These are phyloP conservation scores for Melipona bicolor DNA, from an alignment of 2,888 invertebrate species.

Conservation along the genomic window DNA sequence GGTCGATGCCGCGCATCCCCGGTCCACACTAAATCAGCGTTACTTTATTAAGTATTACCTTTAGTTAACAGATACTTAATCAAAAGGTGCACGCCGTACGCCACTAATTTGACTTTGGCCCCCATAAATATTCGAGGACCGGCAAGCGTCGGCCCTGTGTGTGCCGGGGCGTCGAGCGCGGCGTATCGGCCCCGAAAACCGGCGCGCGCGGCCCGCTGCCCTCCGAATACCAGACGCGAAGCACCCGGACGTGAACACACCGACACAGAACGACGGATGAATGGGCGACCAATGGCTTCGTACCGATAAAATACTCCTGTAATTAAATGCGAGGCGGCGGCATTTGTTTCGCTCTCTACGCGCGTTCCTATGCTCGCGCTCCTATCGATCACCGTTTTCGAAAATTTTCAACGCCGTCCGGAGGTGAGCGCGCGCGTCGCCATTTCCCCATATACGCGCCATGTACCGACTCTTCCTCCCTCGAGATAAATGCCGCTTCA, in stretches of 20 bases:
- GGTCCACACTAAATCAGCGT: conserved; percentile 83
- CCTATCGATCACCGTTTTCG: conserved; percentile 65
- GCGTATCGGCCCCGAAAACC: conserved; percentile 50
- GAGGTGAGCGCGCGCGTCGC: neutral
- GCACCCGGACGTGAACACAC: conserved; percentile 64
- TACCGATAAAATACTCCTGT: conserved; percentile 83
- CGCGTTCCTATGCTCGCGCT: conserved; percentile 52
- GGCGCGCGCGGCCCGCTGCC: conserved; percentile 51
- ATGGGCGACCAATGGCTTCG: conserved; percentile 79
- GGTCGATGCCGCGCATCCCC: conserved; percentile 75
- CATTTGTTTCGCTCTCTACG: conserved; percentile 76
- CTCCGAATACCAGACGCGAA: conserved; percentile 76
- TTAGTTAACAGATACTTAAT: conserved; percentile 85
- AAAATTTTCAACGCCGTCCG: conserved; percentile 53
- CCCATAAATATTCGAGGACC: conserved; percentile 83
- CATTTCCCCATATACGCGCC: neutral
- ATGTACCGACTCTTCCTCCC: conserved; percentile 5
- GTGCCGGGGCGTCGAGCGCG: conserved; percentile 29
- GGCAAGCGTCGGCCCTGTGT: conserved; percentile 66
- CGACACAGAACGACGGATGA: conserved; percentile 74
- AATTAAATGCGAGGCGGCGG: conserved; percentile 81
- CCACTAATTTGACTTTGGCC: conserved; percentile 85
- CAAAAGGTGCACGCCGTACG: conserved; percentile 84
- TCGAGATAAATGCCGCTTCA: conserved; percentile 33
- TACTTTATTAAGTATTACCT: conserved; percentile 85